These are phyloP conservation scores for Lichenostomus cassidix DNA, from an alignment of 2,113 vertebrate genomes.

Conservation along the genomic window DNA sequence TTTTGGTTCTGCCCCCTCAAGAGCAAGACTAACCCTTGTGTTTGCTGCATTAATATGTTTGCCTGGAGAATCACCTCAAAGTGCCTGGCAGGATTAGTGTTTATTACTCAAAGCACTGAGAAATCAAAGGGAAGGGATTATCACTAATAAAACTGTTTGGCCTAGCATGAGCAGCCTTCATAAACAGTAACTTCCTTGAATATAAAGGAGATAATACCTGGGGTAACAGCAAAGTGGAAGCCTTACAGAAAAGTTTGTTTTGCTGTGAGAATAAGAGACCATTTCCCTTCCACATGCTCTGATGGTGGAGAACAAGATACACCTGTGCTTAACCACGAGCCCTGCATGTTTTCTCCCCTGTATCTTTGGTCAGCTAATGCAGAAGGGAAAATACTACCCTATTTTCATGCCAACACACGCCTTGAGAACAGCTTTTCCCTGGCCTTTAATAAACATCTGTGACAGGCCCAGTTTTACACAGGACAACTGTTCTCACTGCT, in stretches of 20 bases:
- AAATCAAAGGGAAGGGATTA: slow-evolving; percentile 28
- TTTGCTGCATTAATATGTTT: background rate
- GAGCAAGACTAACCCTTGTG: background rate
- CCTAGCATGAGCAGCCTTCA: background rate
- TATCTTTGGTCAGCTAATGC: background rate
- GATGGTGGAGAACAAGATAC: background rate
- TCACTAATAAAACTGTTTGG: background rate
- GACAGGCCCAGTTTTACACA: background rate
- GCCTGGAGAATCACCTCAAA: background rate
- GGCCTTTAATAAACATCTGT: background rate
- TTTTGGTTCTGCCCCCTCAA: background rate
- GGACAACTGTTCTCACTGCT: background rate
- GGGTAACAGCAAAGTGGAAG: background rate
- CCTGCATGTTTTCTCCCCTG: background rate
- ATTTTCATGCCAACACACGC: background rate
- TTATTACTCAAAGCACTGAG: background rate
- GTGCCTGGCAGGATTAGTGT: background rate
- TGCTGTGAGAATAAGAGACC: background rate
- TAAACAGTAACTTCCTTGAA: background rate
- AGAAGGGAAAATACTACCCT: background rate
- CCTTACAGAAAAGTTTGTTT: background rate
- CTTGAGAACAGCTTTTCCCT: background rate
- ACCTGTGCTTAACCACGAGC: accelerated
- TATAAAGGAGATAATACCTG: background rate
- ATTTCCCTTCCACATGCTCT: background rate